These are phyloP conservation scores for Hemibagrus wyckioides DNA, from an alignment of 2,113 vertebrate species.

Conservation along the genomic window DNA sequence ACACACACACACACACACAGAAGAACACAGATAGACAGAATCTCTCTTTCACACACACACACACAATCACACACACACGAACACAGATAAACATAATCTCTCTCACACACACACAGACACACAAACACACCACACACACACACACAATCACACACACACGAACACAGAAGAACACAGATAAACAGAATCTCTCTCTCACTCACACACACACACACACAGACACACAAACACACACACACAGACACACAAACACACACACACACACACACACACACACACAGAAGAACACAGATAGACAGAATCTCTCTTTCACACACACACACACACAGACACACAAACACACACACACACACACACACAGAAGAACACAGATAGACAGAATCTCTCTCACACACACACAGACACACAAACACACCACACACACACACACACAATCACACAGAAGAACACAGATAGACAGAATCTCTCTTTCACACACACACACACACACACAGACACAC, in stretches of 20 bases:
- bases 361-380: neutral
- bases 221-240: neutral
- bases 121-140: neutral
- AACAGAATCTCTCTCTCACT: no score
- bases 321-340: neutral
- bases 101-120: neutral
- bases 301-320: no score
- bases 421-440: neutral
- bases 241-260: neutral
- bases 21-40: neutral
- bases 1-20: neutral
- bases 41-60: neutral
- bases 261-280: neutral
- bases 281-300: neutral
- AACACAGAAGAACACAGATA: no score
- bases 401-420: neutral
- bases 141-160: neutral
- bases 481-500: neutral
- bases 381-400: neutral
- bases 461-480: no score
- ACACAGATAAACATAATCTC: no score
- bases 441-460: neutral
- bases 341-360: neutral
- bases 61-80: neutral
- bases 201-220: neutral